Evolutionary conservation across 2,888 invertebrate genomes (phyloP), one percentile per base, ranked within the genome.

Genomic region (Agrotis clavis): DNA sequence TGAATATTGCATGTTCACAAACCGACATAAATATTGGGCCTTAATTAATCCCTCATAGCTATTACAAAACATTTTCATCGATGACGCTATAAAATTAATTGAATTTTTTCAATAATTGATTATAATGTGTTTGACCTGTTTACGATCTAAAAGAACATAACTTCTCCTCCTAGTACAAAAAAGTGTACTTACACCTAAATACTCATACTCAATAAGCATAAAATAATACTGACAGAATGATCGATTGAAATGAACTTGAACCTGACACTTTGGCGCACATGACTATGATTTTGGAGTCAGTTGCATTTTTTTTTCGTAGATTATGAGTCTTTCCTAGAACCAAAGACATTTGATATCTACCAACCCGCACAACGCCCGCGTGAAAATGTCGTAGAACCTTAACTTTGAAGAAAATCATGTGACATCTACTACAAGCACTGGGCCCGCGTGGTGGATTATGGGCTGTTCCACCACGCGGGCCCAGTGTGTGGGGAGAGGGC

Each of bases 91-190:
- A 48, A 41, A n/a, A n/a, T 19, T 35, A 7, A 3, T 4, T 45
- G 0, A 13, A 11, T 47, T 67, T 19, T 11, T 47, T 35, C 1
- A 35, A 53, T 48, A 41, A 19, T 18, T 30, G 14, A 14, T 51
- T 30, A 45, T 1, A 25, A 2, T 21, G 45, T 14, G 47, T 21
- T 35, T 41, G 35, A 18, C 53, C 59, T 47, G 16, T 53, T 60
- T n/a, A 61, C 4, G 21, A 21, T 60, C 16, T 30, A 35, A 45
- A 53, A 60, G 21, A 68, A 45, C 21, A 14, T 47, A 6, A 70
- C 45, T 66, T 53, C 4, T 68, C 9, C 9, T 25, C 13, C 9
- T 51, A 14, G 25, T 13, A 18, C 9, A 35, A 25, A 13, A 70
- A 64, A 7, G 14, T 16, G 0, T 3, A 16, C 0, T 1, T 21